These are phyloP conservation scores for Umimayanthus chanpuru DNA, from an alignment of 92 coral and sea anemone species.

Conservation along the genomic window DNA sequence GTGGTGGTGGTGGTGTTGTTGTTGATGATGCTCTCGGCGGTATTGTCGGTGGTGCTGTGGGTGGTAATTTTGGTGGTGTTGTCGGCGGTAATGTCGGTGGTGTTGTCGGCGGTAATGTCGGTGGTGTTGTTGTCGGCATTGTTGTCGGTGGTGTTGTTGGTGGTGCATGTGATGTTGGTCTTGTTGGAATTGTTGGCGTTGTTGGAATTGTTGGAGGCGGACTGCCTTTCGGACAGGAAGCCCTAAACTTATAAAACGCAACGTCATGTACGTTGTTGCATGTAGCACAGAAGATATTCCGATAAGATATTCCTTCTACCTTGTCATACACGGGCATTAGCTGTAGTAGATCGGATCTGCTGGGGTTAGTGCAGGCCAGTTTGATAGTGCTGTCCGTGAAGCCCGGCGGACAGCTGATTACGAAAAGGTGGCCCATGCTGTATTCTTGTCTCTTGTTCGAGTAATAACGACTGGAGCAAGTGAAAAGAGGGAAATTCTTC, in stretches of 20 bases:
- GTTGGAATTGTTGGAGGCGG: background rate
- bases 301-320: conserved; percentile 22
- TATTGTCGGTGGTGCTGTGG: no score
- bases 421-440: conserved; percentile 26
- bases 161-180: no score
- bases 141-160: no score
- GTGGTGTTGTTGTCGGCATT: no score
- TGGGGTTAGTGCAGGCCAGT: conserved; percentile 29
- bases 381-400: background rate
- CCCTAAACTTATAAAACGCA: background rate
- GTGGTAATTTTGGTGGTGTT: no score
- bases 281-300: conserved; percentile 29
- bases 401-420: conserved; percentile 18
- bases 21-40: no score
- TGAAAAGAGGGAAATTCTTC: background rate
- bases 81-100: no score
- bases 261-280: conserved; percentile 8
- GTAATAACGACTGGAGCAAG: conserved; percentile 3
- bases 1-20: no score
- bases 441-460: background rate
- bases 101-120: no score
- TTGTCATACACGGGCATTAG: conserved; percentile 28
- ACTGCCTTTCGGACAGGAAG: background rate
- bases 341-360: conserved; percentile 25
- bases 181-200: no score